These are phyloP conservation scores for Hippocampus zosterae DNA, from an alignment of 2,113 vertebrate species.

Conservation along the genomic window DNA sequence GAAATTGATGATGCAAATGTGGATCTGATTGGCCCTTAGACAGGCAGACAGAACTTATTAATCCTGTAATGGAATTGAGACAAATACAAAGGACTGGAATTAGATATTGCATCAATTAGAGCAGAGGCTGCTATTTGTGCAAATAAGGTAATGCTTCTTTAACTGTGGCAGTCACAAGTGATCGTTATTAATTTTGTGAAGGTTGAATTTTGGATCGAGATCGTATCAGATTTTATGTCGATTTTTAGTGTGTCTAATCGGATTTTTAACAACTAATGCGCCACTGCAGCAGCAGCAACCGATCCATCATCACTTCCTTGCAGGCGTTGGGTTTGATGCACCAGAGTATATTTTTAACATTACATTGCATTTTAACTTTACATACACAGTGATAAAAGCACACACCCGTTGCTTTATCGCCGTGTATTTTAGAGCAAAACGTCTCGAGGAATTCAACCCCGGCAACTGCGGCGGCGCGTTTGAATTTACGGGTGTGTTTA, in stretches of 20 bases:
- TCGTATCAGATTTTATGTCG: background rate
- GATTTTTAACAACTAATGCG: background rate
- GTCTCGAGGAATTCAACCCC: slow-evolving; percentile 56
- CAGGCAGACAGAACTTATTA: no score
- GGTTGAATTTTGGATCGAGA: no score
- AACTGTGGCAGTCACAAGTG: background rate
- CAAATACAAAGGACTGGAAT: background rate
- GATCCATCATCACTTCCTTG: background rate
- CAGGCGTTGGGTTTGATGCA: background rate
- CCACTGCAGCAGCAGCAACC: background rate
- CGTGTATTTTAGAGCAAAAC: slow-evolving; percentile 25
- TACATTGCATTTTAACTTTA: slow-evolving; percentile 15
- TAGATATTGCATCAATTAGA: no score
- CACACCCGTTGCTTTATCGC: slow-evolving; percentile 41
- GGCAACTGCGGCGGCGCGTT: slow-evolving; percentile 42
- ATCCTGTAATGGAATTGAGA: background rate
- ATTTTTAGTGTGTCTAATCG: slow-evolving; percentile 2
- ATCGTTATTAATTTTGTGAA: background rate
- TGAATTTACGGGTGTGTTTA: slow-evolving; percentile 70
- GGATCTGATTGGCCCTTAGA: no score
- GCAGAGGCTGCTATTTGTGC: background rate
- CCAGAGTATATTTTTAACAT: slow-evolving; percentile 11
- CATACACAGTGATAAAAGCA: slow-evolving; percentile 8
- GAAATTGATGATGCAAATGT: no score
- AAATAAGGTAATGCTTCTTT: background rate